Evolutionary conservation across 2,113 vertebrate species (phyloP), one percentile per base, ranked within the genome.

Genomic region (Microcebus griseorufus): DNA sequence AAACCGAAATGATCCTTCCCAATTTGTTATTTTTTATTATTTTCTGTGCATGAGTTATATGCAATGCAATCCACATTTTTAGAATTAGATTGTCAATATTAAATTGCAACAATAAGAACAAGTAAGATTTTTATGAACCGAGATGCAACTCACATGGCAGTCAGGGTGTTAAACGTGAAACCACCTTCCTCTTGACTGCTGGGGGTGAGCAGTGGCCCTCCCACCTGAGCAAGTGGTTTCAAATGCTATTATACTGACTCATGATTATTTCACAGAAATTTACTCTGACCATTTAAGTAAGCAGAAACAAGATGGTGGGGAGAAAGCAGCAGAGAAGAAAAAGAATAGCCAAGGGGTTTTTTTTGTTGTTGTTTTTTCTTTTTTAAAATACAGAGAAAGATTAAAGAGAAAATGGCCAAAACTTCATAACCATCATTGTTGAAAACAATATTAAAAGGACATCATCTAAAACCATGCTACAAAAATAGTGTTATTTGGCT

Each of bases 401-500:
- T 93, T 87, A 96, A 76, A 80, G 76, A 88, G 90, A 92, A 95
- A 94, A 90, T 0, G 79, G 88, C 72, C 58, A 42, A 76, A 62
- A 60, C 93, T n/a, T 20, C 95, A 73, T 87, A 90, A 84, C 93
- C 62, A 86, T 25, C 81, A 58, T 6, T 65, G 73, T 88, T 95
- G 81, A 96, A 97, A 98, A 96, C 96, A 97, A 95, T 96, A 97
- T 55, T 96, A 95, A 96, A 58, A 97, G 97, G 98, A 93, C 97
- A 96, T 88, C 94, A 80, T 80, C 3, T 88, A 97, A 95, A 88
- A 90, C 96, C 97, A 97, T 93, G 18, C 94, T 98, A 98, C 97
- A 98, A 98, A 99, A 99, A 98, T 97, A 99, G 98, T 96, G 97
- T 98, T 98, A 97, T 98, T 97, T 97, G 95, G 96, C 95, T 96